Conservation (phyloP, 1,140 invertebrate species). For the Pinna nobilis region DNA sequence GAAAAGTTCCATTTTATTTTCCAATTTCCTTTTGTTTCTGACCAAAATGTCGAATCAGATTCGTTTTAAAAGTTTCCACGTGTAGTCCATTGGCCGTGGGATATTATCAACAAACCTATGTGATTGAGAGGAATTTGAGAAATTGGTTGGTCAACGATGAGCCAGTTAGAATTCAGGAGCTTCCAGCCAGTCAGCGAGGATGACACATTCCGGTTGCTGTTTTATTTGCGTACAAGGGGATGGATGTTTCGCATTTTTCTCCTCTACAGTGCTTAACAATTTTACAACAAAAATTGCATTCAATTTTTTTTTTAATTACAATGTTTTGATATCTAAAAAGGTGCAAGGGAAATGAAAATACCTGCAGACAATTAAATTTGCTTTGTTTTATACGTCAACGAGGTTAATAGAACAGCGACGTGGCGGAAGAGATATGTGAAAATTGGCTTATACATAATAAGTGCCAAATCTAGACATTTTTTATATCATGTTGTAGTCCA, state of each 20-base stretch:
- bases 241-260: not conserved
- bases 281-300: not conserved
- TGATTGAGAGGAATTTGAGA: conserved; percentile 68
- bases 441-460: too few relatives aligned
- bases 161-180: conserved; percentile 70
- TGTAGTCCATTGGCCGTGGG: conserved; percentile 58
- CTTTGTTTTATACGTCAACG: not conserved
- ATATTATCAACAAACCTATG: conserved; percentile 69
- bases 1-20: too few relatives aligned
- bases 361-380: not conserved
- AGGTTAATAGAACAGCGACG: too few relatives aligned
- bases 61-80: conserved; percentile 44
- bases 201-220: conserved; percentile 22
- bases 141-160: conserved; percentile 73
- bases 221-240: not conserved
- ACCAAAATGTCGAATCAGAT: not conserved
- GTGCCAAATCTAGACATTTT: too few relatives aligned
- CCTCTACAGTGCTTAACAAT: not conserved
- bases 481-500: too few relatives aligned
- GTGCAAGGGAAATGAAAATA: not conserved
- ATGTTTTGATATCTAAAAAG: not conserved
- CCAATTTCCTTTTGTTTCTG: not conserved
- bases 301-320: not conserved
- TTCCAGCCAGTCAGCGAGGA: conserved; percentile 64
- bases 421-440: too few relatives aligned